These are phyloP conservation scores for Picus viridis DNA, from an alignment of 2,797 vertebrate genomes.

Conservation along the genomic window DNA sequence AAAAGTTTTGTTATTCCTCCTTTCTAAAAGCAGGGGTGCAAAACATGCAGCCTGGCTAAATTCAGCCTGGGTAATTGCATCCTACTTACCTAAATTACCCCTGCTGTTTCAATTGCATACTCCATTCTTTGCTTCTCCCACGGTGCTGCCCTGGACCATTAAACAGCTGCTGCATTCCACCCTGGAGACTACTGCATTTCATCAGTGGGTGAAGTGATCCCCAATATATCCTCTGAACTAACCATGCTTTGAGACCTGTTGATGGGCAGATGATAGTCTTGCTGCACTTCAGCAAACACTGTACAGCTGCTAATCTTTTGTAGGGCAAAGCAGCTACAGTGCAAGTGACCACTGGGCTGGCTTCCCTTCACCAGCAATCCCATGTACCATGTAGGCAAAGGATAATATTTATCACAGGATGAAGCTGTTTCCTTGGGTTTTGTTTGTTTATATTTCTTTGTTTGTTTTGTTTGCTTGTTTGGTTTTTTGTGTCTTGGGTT, in stretches of 20 bases:
- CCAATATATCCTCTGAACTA: background rate
- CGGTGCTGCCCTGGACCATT: background rate
- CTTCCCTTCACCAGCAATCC: background rate
- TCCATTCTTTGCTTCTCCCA: background rate
- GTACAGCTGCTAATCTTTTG: background rate
- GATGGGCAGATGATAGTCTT: background rate
- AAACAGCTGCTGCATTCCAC: slow-evolving; percentile 35
- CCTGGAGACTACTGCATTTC: background rate
- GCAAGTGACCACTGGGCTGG: background rate
- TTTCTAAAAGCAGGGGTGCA: background rate
- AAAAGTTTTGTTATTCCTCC: background rate
- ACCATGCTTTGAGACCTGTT: background rate
- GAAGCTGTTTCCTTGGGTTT: background rate
- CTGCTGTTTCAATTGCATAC: background rate
- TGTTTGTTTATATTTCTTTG: background rate
- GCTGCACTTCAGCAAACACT: background rate
- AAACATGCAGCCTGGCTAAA: background rate
- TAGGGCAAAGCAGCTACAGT: background rate
- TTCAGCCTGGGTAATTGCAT: background rate
- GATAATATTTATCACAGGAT: background rate
- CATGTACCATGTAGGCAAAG: background rate
- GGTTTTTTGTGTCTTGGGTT: background rate
- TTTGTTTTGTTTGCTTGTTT: too few relatives aligned
- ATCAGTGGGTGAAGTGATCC: background rate
- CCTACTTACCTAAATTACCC: background rate